These are phyloP conservation scores for Acleris emargana DNA, from an alignment of 2,888 invertebrate species.

Conservation along the genomic window DNA sequence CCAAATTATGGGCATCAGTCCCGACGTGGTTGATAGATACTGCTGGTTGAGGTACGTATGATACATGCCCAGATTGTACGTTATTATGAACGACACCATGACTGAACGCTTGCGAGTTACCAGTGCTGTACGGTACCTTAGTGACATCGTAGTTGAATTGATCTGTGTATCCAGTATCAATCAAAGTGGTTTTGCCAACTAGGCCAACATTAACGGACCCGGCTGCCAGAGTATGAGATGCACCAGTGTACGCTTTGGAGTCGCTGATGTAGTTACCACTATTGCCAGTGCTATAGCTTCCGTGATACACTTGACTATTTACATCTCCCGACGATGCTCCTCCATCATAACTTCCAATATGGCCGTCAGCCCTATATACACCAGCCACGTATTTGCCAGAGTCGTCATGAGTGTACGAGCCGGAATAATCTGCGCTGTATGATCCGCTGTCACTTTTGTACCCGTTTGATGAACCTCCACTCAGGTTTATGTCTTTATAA, in stretches of 20 bases:
- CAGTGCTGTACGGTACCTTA: slow-evolving; percentile 46
- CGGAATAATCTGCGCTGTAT: slow-evolving; percentile 55
- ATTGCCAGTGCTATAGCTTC: slow-evolving; percentile 60
- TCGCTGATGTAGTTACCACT: slow-evolving; percentile 64
- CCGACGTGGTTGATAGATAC: slow-evolving; percentile 72
- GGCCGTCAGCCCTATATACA: slow-evolving; percentile 62
- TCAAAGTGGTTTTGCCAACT: slow-evolving; percentile 76
- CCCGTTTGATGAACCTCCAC: slow-evolving; percentile 36
- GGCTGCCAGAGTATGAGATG: slow-evolving; percentile 71
- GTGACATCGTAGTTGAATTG: slow-evolving; percentile 51
- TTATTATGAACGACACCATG: slow-evolving; percentile 43
- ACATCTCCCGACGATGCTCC: slow-evolving; percentile 38
- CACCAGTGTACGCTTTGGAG: slow-evolving; percentile 63
- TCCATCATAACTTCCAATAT: slow-evolving; percentile 54
- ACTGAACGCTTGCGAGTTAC: slow-evolving; percentile 41
- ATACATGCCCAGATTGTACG: slow-evolving; percentile 57
- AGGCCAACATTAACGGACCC: slow-evolving; percentile 77
- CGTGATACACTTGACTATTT: slow-evolving; percentile 47
- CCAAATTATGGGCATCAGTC: slow-evolving; percentile 63
- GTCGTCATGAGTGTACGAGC: slow-evolving; percentile 54
- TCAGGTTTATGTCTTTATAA: slow-evolving; percentile 35
- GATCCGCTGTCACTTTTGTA: slow-evolving; percentile 39
- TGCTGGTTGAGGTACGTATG: slow-evolving; percentile 62
- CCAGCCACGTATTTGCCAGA: slow-evolving; percentile 63
- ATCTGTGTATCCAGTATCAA: slow-evolving; percentile 64